Evolutionary conservation across 2,797 vertebrate species (phyloP).

Genomic region (Linurgus olivaceus): DNA sequence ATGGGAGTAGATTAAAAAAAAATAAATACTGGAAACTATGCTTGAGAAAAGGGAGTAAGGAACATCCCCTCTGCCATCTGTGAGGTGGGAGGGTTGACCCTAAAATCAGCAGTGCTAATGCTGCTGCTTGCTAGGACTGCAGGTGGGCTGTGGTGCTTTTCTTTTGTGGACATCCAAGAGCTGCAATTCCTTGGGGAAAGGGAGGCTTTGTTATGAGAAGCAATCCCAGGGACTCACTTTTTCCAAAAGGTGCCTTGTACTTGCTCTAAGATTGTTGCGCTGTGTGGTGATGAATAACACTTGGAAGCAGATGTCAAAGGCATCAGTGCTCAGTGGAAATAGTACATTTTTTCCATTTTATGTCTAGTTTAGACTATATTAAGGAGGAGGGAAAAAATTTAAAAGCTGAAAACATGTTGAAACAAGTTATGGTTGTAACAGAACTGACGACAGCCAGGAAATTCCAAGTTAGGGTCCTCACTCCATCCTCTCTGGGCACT

Average conservation of each 20-base stretch:
- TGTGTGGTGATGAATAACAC: conserved; percentile 72
- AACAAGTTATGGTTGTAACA: conserved; percentile 44
- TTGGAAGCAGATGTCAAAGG: conserved; percentile 77
- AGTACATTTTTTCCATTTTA: conserved; percentile 74
- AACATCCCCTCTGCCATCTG: background rate
- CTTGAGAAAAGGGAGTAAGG: background rate
- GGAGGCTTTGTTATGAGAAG: conserved; percentile 56
- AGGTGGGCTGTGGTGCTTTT: conserved; percentile 46
- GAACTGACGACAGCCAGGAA: conserved; percentile 59
- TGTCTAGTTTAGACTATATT: conserved; percentile 69
- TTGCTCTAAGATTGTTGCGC: conserved; percentile 68
- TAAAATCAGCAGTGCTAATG: background rate
- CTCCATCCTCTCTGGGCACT: conserved; percentile 47
- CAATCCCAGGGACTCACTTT: conserved; percentile 66
- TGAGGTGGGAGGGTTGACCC: background rate
- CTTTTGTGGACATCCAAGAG: background rate
- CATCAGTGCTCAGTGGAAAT: conserved; percentile 69
- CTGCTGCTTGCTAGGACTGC: conserved; percentile 8
- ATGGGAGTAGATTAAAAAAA: background rate
- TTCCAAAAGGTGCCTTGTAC: conserved; percentile 74
- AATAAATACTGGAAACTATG: background rate
- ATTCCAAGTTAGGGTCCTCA: conserved; percentile 48
- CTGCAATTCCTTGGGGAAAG: conserved; percentile 37
- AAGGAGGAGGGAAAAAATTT: conserved; percentile 60
- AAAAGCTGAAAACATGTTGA: conserved; percentile 65